Conservation (phyloP, 1,140 invertebrate species). For the Psilanteris sp. region DNA sequence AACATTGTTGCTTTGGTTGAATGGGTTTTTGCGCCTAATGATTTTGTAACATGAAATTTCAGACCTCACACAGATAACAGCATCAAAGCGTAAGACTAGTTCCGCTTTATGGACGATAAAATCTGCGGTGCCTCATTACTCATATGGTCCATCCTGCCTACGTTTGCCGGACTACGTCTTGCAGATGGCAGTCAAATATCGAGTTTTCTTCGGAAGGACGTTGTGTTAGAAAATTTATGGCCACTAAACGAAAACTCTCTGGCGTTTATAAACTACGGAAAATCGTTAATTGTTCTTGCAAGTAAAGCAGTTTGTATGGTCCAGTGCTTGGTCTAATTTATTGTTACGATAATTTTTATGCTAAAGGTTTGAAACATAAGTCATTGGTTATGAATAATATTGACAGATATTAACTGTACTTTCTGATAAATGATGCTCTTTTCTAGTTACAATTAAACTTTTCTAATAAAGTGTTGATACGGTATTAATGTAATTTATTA, state of each 20-base stretch:
- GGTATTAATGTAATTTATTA: no score
- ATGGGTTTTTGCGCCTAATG: slow-evolving; percentile 18
- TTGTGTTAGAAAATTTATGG: slow-evolving; percentile 61
- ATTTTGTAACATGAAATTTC: slow-evolving; percentile 13
- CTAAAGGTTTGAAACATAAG: slow-evolving; percentile 30
- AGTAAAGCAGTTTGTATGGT: slow-evolving; percentile 63
- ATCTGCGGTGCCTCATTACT: slow-evolving; percentile 45
- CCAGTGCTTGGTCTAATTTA: slow-evolving; percentile 64
- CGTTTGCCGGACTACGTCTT: slow-evolving; percentile 40
- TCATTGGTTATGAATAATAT: slow-evolving; percentile 33
- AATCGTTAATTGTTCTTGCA: slow-evolving; percentile 72
- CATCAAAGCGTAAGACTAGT: slow-evolving; percentile 43
- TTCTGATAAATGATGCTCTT: slow-evolving; percentile 8
- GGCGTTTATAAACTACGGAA: slow-evolving; percentile 68
- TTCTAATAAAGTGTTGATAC: no score
- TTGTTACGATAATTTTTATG: slow-evolving; percentile 33
- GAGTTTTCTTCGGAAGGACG: slow-evolving; percentile 37
- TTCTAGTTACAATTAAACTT: no score
- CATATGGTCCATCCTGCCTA: slow-evolving; percentile 43
- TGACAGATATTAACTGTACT: slow-evolving; percentile 28
- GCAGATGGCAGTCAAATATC: slow-evolving; percentile 35
- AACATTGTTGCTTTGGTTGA: not conserved
- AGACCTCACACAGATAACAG: slow-evolving; percentile 20
- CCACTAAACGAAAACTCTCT: slow-evolving; percentile 62
- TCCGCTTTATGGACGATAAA: slow-evolving; percentile 63